Base-by-base conservation (phyloP, 2,888 invertebrate species). In the Macrophya alboannulata region DNA sequence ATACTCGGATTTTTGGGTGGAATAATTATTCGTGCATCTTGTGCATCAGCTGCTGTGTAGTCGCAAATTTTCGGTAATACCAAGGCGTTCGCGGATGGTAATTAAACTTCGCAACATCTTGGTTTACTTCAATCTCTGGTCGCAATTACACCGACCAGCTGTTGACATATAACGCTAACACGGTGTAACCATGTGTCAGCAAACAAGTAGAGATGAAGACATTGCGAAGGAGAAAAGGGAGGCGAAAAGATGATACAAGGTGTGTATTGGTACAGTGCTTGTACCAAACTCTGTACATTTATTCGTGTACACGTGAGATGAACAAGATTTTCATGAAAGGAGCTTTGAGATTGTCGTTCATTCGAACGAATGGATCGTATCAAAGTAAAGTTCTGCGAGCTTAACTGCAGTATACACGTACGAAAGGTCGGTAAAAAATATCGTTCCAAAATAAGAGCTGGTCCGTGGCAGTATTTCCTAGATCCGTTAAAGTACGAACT, bases 71-170 rank as follows among this genome's bases (percentile, higher is more conserved):
- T 74, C 45, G 12, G 21, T 25, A 8, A 48, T 43, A 25, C 45
- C 5, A 15, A 25, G 15, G 25, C 25, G 37, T 31, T 40, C 51
- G 51, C 51, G 21, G 5, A 51, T 86, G 87, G 88, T 88, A 86
- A 88, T 88, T 88, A 87, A 88, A 88, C 87, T 88, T 88, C 86
- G 86, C 86, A 86, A 85, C 87, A 87, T 87, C 86, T 85, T 85
- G 84, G 85, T 84, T 88, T 88, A 87, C 87, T 88, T 87, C 84
- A 87, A 87, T 86, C 86, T 87, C 86, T 86, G 86, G 65, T 21
- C 62, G 77, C 31, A 77, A 77, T 77, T 55, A 55, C 17, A 77
- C 51, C 51, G 77, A 77, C 51, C 77, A 77, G 77, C 51, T 77
- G 77, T 77, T 77, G 55, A 77, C 55, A 15, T 31, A 31, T 31